A percentile compares a stretch with the other conserved stretches of the same genome.
Conservation (phyloP, 2,113 vertebrate species). For the Saguinus imperator region DNA sequence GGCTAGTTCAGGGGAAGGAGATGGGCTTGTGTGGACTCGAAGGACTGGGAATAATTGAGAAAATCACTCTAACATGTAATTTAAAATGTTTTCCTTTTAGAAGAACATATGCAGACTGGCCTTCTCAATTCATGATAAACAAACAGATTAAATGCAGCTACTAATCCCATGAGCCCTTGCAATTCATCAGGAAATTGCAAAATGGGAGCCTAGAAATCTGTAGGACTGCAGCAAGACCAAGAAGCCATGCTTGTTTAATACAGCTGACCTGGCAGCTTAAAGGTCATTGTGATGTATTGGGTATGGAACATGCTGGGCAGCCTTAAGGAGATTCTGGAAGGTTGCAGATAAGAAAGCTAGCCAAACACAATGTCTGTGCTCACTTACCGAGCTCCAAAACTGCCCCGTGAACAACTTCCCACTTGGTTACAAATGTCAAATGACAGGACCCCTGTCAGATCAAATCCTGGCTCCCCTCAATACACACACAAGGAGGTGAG, state of each 20-base stretch:
- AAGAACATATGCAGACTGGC: neutral
- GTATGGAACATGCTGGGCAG: neutral
- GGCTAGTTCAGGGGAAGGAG: neutral
- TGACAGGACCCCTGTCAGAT: neutral
- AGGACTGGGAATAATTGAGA: neutral
- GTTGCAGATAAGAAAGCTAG: constrained; percentile 47
- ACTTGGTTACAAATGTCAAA: neutral
- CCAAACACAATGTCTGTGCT: constrained; percentile 24
- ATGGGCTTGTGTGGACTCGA: neutral
- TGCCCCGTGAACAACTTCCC: neutral
- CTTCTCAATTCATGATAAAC: constrained; percentile 26
- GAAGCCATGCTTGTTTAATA: neutral
- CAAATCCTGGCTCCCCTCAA: neutral
- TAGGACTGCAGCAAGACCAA: neutral
- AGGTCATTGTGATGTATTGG: neutral
- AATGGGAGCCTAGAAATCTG: neutral
- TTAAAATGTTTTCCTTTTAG: neutral
- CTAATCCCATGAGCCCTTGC: constrained; percentile 36
- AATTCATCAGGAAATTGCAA: constrained; percentile 39
- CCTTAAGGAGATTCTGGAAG: constrained; percentile 53
- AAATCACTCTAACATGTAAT: neutral
- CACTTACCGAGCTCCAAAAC: neutral
- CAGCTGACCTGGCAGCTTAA: neutral
- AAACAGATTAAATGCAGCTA: constrained; percentile 28
- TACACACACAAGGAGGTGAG: neutral